phyloP scores from a whole-genome alignment of 2,113 vertebrate genomes.

The Myrmecobius fasciatus region DNA sequence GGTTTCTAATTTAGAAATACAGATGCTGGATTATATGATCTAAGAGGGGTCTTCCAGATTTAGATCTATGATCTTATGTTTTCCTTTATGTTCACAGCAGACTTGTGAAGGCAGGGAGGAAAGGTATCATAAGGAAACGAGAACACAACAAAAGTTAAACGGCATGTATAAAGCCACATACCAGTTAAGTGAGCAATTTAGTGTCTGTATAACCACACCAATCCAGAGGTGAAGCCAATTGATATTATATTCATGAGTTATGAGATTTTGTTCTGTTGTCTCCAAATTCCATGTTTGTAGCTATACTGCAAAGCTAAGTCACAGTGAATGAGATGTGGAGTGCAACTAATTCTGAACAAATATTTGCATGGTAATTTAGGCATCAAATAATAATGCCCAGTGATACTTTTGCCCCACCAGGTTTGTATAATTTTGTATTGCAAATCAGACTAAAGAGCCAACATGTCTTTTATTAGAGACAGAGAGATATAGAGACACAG shows the following conservation, averaged over 20 bases:
- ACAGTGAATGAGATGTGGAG: neutral
- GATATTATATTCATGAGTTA: neutral
- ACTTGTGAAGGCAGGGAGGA: neutral
- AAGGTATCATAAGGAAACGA: neutral
- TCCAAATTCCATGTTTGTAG: neutral
- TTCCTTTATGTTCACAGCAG: neutral
- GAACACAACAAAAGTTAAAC: neutral
- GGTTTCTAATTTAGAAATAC: neutral
- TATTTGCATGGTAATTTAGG: neutral
- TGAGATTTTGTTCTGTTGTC: neutral
- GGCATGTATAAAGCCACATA: neutral
- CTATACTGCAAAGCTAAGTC: neutral
- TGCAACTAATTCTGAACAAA: neutral
- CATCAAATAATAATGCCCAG: neutral
- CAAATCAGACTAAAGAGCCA: neutral
- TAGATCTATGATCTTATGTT: neutral
- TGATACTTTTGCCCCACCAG: neutral
- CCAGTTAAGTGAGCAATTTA: neutral
- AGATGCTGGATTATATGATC: neutral
- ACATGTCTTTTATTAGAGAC: neutral
- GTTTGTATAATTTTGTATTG: neutral
- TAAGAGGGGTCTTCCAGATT: neutral
- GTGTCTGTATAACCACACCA: neutral
- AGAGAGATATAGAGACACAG: too few species aligned
- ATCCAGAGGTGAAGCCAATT: neutral